Base-by-base conservation (phyloP, 2,888 invertebrate genomes). In the Platynereis dumerilii region DNA sequence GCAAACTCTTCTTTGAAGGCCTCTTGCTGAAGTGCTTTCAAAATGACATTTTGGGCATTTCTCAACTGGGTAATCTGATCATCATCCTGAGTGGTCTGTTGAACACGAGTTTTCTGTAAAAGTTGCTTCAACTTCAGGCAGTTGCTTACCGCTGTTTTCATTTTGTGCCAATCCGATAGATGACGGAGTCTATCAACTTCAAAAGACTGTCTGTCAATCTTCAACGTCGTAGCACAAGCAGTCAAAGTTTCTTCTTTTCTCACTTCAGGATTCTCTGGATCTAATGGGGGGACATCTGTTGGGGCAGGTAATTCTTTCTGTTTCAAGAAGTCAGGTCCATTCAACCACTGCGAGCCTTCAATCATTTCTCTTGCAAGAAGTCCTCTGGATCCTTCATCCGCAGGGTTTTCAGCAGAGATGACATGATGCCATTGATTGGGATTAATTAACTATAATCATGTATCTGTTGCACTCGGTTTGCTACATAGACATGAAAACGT, bases 331-430 rank as follows among this genome's bases (percentile, higher is more conserved):
- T n/a, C 5, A 26, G 69, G 69, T 2, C 64, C 69, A 7, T 2
- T 27, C 5, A 66, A 52, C 68, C 69, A 66, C 24, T 48, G 60
- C 7, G 60, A 58, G 27, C 24, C 17, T 22, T 15, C 5, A 15
- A 27, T 55, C 27, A 75, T 45, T 45, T 71, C 66, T 1, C 27
- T 44, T 10, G 65, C 34, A 1, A 60, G 60, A 20, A 67, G 29
- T 28, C 76, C 76, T 42, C 72, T 29, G 0, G 78, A 74, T 0
- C 10, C 74, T 28, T 74, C 63, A 48, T 80, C 79, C 1, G 80
- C 80, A 20, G 80, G 78, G 64, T 80, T 81, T 7, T 69, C 59
- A 1, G 67, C 55, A 0, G 75, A 70, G 0, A 62, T 61, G 1
- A 79, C 72, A 64, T 80, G 74, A 54, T 65, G 52, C 76, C 76